Evolutionary conservation across 2,113 vertebrate genomes (phyloP).

Genomic region (Chitala chitala): DNA sequence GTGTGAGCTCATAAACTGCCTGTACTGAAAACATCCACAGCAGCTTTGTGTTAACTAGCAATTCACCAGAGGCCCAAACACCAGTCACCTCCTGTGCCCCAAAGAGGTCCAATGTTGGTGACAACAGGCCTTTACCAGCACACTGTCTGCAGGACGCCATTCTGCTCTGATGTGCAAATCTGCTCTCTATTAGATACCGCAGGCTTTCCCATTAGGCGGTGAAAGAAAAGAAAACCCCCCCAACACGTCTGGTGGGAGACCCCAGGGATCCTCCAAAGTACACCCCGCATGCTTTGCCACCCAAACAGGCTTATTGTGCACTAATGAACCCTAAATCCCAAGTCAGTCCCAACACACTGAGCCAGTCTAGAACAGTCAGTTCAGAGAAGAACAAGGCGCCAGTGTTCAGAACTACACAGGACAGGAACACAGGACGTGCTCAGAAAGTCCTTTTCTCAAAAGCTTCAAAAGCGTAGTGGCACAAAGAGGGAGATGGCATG

Average conservation of each 20-base stretch:
- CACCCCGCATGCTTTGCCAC: conserved; percentile 37
- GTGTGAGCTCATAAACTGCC: not conserved
- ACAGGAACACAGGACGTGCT: conserved; percentile 31
- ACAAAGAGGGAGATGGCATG: conserved; percentile 44
- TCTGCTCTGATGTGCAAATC: conserved; percentile 36
- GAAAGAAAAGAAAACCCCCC: conserved; percentile 7
- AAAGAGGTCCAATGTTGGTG: conserved; percentile 44
- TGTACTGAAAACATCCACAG: too few relatives aligned
- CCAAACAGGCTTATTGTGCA: conserved; percentile 52
- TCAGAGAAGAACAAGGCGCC: conserved; percentile 48
- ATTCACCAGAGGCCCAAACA: too few relatives aligned
- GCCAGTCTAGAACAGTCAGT: conserved; percentile 15
- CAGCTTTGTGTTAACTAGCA: too few relatives aligned
- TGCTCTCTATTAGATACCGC: not conserved
- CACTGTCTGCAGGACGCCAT: conserved; percentile 51
- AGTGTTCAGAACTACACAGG: conserved; percentile 47
- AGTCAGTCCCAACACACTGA: conserved; percentile 25
- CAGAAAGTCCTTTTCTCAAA: conserved; percentile 49
- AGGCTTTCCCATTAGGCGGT: not conserved
- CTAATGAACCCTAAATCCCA: conserved; percentile 40
- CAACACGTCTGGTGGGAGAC: conserved; percentile 23
- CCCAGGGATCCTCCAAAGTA: conserved; percentile 42
- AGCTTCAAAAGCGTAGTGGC: conserved; percentile 33
- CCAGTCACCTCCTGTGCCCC: conserved; percentile 34
- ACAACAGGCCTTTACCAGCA: conserved; percentile 53